phyloP scores from a whole-genome alignment of 64 coral and sea anemone genomes.

The Dendrophyllia cribrosa region DNA sequence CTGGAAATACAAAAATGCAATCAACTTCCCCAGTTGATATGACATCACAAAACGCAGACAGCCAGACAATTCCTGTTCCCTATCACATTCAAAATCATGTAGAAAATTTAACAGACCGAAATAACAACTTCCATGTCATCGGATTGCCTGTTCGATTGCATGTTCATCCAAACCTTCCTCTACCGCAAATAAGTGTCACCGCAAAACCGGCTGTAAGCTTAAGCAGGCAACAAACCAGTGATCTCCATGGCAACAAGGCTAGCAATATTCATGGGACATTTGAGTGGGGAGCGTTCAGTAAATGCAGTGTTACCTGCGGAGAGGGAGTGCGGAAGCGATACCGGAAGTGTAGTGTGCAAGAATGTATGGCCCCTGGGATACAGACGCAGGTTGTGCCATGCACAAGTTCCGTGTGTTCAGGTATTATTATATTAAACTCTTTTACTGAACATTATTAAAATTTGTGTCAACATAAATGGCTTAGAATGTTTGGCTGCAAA shows the following conservation, averaged over 20 bases:
- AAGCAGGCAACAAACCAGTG: neutral
- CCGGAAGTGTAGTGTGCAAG: conserved; percentile 65
- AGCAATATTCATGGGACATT: conserved; percentile 1
- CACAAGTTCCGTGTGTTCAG: conserved; percentile 68
- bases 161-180: neutral
- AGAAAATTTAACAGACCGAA: neutral
- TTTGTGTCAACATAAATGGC: neutral
- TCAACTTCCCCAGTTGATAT: neutral
- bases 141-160: neutral
- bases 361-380: conserved; percentile 63
- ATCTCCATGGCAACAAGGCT: conserved; percentile 1
- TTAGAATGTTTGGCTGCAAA: too few relatives aligned
- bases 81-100: neutral
- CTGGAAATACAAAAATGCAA: neutral
- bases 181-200: neutral
- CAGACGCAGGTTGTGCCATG: conserved; percentile 71
- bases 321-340: conserved; percentile 69
- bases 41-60: neutral
- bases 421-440: conserved; percentile 47
- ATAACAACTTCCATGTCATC: neutral
- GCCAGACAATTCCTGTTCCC: neutral
- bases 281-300: conserved; percentile 75
- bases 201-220: neutral
- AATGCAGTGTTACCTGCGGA: conserved; percentile 83
- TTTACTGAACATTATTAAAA: neutral